These are phyloP conservation scores for Aromia moschata DNA, from an alignment of 2,888 invertebrate genomes.

Conservation along the genomic window DNA sequence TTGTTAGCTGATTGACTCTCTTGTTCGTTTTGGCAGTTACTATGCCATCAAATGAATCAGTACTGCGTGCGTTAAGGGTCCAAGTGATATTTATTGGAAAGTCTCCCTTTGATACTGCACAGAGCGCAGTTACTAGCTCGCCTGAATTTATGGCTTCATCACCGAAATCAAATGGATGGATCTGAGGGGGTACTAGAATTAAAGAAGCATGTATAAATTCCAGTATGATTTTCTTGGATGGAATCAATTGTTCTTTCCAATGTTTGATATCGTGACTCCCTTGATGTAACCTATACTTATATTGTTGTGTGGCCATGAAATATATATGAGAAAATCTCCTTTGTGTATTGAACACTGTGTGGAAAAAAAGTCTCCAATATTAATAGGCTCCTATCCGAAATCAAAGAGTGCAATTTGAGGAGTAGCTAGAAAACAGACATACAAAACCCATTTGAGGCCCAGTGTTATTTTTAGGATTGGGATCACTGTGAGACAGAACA, in stretches of 20 bases:
- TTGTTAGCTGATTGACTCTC: slow-evolving; percentile 64
- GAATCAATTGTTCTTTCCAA: slow-evolving; percentile 71
- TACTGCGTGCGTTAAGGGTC: slow-evolving; percentile 58
- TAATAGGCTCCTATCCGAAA: slow-evolving; percentile 69
- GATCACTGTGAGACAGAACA: neutral
- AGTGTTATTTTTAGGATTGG: neutral
- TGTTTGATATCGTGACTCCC: slow-evolving; percentile 57
- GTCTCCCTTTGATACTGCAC: slow-evolving; percentile 74
- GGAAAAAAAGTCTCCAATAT: slow-evolving; percentile 70
- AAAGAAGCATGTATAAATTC: slow-evolving; percentile 68
- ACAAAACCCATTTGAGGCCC: neutral
- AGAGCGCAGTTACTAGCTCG: slow-evolving; percentile 70
- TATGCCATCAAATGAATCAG: slow-evolving; percentile 56
- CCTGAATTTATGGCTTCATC: slow-evolving; percentile 68
- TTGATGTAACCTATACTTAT: slow-evolving; percentile 60
- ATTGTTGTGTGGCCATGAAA: slow-evolving; percentile 79
- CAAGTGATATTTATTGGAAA: slow-evolving; percentile 63
- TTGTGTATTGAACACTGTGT: slow-evolving; percentile 75
- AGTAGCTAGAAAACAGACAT: slow-evolving; percentile 18
- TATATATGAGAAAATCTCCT: slow-evolving; percentile 78
- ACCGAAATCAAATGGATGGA: slow-evolving; percentile 65
- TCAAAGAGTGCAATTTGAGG: slow-evolving; percentile 56
- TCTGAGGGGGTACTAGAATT: slow-evolving; percentile 64
- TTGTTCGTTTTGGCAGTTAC: slow-evolving; percentile 59
- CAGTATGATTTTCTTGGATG: slow-evolving; percentile 76